Base-by-base conservation (phyloP, 2,113 vertebrate genomes). In the Plotosus lineatus region DNA sequence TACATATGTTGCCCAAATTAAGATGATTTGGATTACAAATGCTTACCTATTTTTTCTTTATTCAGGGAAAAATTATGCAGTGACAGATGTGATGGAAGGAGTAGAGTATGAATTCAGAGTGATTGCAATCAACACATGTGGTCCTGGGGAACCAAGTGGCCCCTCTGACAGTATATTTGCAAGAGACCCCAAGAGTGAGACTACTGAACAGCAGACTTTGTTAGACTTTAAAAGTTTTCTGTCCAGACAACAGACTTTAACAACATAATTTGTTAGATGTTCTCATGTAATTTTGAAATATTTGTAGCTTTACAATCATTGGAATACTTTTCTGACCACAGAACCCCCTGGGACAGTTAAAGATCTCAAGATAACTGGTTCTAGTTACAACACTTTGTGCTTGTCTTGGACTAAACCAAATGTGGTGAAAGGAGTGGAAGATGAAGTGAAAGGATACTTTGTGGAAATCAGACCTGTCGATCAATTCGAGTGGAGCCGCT, bases 31-130 rank as follows among this genome's bases (percentile, higher is more conserved):
- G 31, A 60, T 38, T 4, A 50, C 42, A 75, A 36, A 40, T 56
- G 7, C 17, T 51, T 78, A 23, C 53, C 60, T 31, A 0, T n/a
- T 33, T 21, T n/a, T 36, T 56, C 23, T 5, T 56, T 61, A 69
- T 61, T 42, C 77, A 96, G 96, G 93, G 11, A 95, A 87, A 87
- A 94, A 90, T 81, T 94, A 89, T 88, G 91, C 88, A 0, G 92
- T 96, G 36, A 90, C 73, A 6, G 90, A 90, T 65, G 48, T 98
- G 28, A 91, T 94, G 85, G 93, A 93, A 8, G 97, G 95, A 2
- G 89, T 92, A 28, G 93, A 92, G 66, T 97, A 97, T 21, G 94
- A 96, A 86, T 98, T 98, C 48, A 90, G 95, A 2, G 95, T 98
- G 82, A 91, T 91, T 3, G 96, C 95, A 0, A 89, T 98, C 85